phyloP scores from a whole-genome alignment of 2,113 vertebrate species.

The Coptodon rendalli region DNA sequence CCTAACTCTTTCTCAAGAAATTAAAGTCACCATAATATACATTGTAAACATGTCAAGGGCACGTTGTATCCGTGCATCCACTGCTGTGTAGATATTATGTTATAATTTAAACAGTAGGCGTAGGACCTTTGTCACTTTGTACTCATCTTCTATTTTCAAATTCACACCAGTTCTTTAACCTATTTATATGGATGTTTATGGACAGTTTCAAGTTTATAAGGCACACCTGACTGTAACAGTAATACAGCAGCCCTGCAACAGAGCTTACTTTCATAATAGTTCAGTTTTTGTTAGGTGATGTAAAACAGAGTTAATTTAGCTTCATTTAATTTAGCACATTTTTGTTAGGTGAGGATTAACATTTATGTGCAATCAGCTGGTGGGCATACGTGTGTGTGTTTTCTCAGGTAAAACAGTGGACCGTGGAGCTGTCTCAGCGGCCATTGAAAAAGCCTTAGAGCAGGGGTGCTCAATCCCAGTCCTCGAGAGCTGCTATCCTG shows the following conservation, averaged over 20 bases:
- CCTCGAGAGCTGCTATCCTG: too few relatives aligned
- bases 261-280: background rate
- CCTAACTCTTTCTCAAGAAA: background rate
- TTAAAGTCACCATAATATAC: background rate
- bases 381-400: background rate
- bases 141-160: accelerated
- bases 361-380: background rate
- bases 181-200: background rate
- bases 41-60: background rate
- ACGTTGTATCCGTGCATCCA: background rate
- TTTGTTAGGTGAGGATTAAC: background rate
- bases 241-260: background rate
- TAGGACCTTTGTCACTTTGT: accelerated
- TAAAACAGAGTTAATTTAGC: background rate
- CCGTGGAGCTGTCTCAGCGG: accelerated
- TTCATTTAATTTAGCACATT: background rate
- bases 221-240: background rate
- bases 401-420: background rate
- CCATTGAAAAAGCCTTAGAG: background rate
- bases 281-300: background rate
- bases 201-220: background rate
- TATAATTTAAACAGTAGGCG: background rate
- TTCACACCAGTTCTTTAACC: background rate
- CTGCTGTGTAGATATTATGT: background rate
- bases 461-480: too few relatives aligned